Conservation (phyloP, 2,797 vertebrate genomes). For the Channallabes apus region DNA sequence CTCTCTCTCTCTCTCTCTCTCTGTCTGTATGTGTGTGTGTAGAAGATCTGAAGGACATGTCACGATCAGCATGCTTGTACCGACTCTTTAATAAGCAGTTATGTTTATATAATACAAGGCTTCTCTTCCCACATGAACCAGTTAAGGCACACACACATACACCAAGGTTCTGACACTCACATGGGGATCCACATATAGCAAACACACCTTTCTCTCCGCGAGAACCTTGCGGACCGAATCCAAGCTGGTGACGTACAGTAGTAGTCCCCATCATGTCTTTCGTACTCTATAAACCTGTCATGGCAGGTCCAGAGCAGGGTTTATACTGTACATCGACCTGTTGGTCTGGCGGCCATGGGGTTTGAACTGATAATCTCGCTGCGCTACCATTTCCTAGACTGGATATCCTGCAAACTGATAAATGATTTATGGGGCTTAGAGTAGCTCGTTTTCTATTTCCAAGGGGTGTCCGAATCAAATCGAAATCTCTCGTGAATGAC, state of each 20-base stretch:
- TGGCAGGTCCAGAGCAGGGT: background rate
- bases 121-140: background rate
- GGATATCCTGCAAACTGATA: too few relatives aligned
- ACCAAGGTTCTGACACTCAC: constrained; percentile 70
- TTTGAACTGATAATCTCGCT: background rate
- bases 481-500: too few relatives aligned
- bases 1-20: background rate
- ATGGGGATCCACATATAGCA: constrained; percentile 81
- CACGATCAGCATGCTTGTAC: constrained; percentile 25
- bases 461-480: too few relatives aligned
- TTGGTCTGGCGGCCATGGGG: background rate
- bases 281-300: constrained; percentile 87
- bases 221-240: constrained; percentile 84
- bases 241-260: constrained; percentile 87
- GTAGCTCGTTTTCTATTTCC: too few relatives aligned
- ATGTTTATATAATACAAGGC: constrained; percentile 8
- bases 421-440: too few relatives aligned
- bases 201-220: constrained; percentile 87
- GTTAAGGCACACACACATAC: constrained; percentile 47
- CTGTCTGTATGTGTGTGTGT: background rate
- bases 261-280: constrained; percentile 85
- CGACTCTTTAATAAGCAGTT: constrained; percentile 32
- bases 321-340: background rate
- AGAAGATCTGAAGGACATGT: constrained; percentile 18
- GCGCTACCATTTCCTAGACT: background rate